These are phyloP conservation scores for Tortricodes alternella DNA, from an alignment of 2,888 invertebrate genomes.

Conservation along the genomic window DNA sequence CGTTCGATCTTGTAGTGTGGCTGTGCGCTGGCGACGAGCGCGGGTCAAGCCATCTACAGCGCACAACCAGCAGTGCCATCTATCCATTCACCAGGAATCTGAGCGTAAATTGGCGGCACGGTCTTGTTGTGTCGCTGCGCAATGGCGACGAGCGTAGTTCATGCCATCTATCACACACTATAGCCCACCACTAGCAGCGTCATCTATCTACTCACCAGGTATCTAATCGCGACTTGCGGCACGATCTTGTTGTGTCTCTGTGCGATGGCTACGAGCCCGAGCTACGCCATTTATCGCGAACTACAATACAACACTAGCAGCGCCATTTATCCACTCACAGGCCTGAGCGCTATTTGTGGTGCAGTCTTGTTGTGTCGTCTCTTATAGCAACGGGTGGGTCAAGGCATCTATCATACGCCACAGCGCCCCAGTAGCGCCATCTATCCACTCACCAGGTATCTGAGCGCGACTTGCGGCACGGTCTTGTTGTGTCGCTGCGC, in stretches of 20 bases:
- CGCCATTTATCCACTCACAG: slow-evolving; percentile 70
- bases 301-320: neutral
- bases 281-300: neutral
- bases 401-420: too few relatives aligned
- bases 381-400: too few relatives aligned
- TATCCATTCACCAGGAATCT: slow-evolving; percentile 83
- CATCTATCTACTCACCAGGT: slow-evolving; percentile 76
- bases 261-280: neutral
- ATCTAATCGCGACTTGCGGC: slow-evolving; percentile 84
- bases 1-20: too few relatives aligned
- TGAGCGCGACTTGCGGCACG: slow-evolving; percentile 83
- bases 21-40: neutral
- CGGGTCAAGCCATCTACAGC: neutral
- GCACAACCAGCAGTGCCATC: neutral
- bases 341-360: slow-evolving; percentile 84
- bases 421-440: neutral
- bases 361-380: slow-evolving; percentile 86
- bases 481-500: slow-evolving; percentile 85
- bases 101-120: slow-evolving; percentile 84
- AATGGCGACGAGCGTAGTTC: slow-evolving; percentile 73
- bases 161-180: too few relatives aligned
- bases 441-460: slow-evolving; percentile 82
- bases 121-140: slow-evolving; percentile 85
- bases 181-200: too few relatives aligned
- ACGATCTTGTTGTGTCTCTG: slow-evolving; percentile 84